A percentile compares a stretch with the other conserved stretches of the same genome.
These are phyloP conservation scores for Lycia hirtaria DNA, from an alignment of 2,888 invertebrate species.

Conservation along the genomic window DNA sequence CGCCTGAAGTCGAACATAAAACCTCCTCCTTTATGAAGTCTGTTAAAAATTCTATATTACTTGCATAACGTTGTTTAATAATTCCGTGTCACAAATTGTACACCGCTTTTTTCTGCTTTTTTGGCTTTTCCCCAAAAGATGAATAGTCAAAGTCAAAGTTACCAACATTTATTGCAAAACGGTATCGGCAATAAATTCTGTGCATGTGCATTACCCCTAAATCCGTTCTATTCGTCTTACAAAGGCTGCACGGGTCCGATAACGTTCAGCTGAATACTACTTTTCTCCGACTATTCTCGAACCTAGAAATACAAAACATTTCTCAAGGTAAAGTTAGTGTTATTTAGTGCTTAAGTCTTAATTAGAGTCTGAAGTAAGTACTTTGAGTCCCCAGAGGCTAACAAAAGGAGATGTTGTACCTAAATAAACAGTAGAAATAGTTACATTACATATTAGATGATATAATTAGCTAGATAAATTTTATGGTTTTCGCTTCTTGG, in stretches of 20 bases:
- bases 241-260: constrained; percentile 32
- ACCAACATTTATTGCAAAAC: neutral
- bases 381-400: constrained; percentile 3
- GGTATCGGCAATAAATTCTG: neutral
- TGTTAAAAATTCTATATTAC: no score
- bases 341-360: constrained; percentile 10
- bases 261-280: constrained; percentile 25
- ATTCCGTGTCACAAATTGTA: no score
- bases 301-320: constrained; percentile 3
- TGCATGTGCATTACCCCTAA: neutral
- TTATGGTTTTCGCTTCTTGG: no score
- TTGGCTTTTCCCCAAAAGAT: no score
- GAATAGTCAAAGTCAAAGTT: no score
- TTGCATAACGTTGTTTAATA: no score
- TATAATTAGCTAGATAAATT: neutral
- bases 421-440: neutral
- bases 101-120: no score
- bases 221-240: neutral
- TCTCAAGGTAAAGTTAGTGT: constrained; percentile 1
- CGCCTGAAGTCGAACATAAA: no score
- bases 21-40: no score
- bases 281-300: constrained; percentile 1
- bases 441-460: neutral
- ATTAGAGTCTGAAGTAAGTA: constrained; percentile 6
- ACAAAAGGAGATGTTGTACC: neutral